These are phyloP conservation scores for Euschistus heros DNA, from an alignment of 1,140 invertebrate species.

Conservation along the genomic window DNA sequence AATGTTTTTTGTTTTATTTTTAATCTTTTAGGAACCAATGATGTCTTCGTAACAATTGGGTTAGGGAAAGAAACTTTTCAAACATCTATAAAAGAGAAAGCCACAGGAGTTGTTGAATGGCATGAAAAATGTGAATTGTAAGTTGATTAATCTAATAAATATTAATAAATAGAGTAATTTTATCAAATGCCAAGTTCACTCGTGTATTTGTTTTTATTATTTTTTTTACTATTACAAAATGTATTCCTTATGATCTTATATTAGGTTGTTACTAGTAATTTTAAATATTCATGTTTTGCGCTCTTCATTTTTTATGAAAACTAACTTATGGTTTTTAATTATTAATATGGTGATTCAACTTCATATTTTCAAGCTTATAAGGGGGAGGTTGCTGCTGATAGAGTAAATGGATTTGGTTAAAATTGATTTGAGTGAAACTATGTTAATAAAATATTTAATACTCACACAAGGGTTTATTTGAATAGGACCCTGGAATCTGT, in stretches of 20 bases:
- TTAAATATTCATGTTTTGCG: no score
- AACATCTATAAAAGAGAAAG: slow-evolving; percentile 88
- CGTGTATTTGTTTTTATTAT: neutral
- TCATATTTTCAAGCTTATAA: no score
- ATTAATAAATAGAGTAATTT: neutral
- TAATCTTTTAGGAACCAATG: slow-evolving; percentile 58
- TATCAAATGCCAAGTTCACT: neutral
- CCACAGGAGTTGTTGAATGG: slow-evolving; percentile 73
- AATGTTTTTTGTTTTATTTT: neutral
- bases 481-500: no score
- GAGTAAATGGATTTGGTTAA: no score
- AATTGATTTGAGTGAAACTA: no score
- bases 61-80: slow-evolving; percentile 93
- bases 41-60: slow-evolving; percentile 89
- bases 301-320: no score
- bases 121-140: slow-evolving; percentile 91
- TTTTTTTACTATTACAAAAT: neutral
- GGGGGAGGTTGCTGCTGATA: no score
- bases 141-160: slow-evolving; percentile 34
- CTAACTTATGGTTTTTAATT: no score
- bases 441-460: no score
- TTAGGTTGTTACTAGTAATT: no score
- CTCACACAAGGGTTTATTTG: no score
- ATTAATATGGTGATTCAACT: no score
- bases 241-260: neutral